Base-by-base conservation (phyloP, 2,113 vertebrate genomes). In the Erythrocercus mccallii region DNA sequence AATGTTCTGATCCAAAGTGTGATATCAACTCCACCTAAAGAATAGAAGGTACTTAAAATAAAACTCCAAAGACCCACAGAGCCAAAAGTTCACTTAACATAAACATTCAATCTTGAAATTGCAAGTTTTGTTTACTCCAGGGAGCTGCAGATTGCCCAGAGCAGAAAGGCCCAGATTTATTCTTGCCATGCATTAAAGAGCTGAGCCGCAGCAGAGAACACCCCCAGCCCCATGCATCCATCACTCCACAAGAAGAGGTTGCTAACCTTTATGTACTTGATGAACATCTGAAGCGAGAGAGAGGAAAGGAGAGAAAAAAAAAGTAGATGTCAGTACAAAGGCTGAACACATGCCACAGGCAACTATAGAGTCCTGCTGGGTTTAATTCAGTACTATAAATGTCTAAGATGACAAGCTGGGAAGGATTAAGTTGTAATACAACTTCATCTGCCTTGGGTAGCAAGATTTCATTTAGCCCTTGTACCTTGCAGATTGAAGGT, bases 231-330 rank as follows among this genome's bases (percentile, higher is more conserved):
- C 97, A 96, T 81, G 65, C 96, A 98, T 80, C 97, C 86, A 96
- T 91, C 96, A 97, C 97, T 97, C 97, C 97, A 97, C 96, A 96
- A 98, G 97, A 98, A 97, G 98, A 98, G 97, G 97, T 97, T 98
- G 98, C 99, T 99, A 99, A 99, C 99, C 99, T 99, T 99, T 98
- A 99, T 99, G 99, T 99, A 99, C 98, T 99, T 99, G 99, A 99
- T 99, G 99, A 99, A 99, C 99, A 99, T 99, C 99, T 99, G 99
- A 99, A 98, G 99, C 98, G 82, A 99, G 98, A 98, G 97, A 98
- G 98, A 97, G 97, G 98, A 97, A 97, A 96, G 97, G 97, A 98
- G 21, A 74, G 10, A 17, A 90, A 66, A 64, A 78, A 51, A 66
- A 91, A 86, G 64, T 10, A 86, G 98, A 98, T 97, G 98, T 99